phyloP scores from a whole-genome alignment of 2,113 vertebrate species.

The Edolisoma coerulescens region DNA sequence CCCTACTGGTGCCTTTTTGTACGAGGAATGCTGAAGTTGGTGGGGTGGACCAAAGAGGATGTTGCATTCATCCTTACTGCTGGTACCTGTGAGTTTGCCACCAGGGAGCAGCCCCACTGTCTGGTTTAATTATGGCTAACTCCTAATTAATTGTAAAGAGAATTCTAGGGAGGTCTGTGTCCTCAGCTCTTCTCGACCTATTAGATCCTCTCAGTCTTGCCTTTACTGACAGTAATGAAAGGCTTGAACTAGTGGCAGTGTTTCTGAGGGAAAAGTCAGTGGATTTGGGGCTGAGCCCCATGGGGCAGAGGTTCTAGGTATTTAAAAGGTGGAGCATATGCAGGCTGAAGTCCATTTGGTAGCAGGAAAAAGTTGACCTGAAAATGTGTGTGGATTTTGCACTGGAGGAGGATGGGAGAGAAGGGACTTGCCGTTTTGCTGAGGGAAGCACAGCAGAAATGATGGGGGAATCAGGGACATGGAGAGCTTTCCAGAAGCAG shows the following conservation, averaged over 20 bases:
- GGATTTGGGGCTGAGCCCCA: neutral
- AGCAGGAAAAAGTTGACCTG: neutral
- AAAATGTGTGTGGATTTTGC: neutral
- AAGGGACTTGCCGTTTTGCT: neutral
- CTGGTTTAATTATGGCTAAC: neutral
- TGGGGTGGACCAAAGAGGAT: neutral
- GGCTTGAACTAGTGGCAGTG: neutral
- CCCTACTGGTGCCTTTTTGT: neutral
- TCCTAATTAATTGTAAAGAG: neutral
- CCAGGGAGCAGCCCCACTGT: neutral
- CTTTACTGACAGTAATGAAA: neutral
- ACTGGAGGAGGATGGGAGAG: neutral
- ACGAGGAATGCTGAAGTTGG: neutral
- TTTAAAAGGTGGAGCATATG: neutral
- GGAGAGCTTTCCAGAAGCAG: neutral
- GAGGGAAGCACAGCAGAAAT: neutral
- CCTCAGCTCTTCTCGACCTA: neutral
- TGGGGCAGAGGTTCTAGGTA: neutral
- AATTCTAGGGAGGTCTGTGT: neutral
- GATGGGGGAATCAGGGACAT: neutral
- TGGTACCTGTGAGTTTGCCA: neutral
- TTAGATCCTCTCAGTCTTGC: neutral
- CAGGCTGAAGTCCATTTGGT: neutral
- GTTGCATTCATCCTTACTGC: neutral
- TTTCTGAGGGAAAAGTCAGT: neutral